Evolutionary conservation across 1,140 invertebrate genomes (phyloP).

Genomic region (Pomacea maculata): DNA sequence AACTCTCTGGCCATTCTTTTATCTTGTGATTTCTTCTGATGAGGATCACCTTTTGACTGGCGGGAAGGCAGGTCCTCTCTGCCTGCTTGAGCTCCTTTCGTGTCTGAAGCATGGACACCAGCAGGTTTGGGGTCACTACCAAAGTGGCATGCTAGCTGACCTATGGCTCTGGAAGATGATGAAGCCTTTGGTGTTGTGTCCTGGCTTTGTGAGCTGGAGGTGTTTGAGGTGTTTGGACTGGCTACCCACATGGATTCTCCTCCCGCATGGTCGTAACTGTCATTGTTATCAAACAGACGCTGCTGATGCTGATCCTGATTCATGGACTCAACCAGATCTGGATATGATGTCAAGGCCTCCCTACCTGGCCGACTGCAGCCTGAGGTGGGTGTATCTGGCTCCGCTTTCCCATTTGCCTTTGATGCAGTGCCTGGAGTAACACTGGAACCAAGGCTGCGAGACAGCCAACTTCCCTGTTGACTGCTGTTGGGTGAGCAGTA

Average conservation of each 20-base stretch:
- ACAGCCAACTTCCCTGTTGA: too few relatives aligned
- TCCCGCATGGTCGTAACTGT: neutral
- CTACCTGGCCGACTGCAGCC: neutral
- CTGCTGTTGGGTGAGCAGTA: too few relatives aligned
- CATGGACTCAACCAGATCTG: slow-evolving; percentile 18
- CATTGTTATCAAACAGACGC: neutral
- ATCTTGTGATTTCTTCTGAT: neutral
- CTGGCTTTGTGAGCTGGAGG: slow-evolving; percentile 12
- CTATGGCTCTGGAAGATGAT: neutral
- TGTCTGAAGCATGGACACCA: neutral
- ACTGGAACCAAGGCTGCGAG: too few relatives aligned
- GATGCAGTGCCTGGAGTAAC: too few relatives aligned
- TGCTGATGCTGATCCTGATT: neutral
- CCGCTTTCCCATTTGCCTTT: too few relatives aligned
- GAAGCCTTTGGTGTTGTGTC: neutral
- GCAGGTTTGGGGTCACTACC: neutral
- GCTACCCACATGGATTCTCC: slow-evolving; percentile 21
- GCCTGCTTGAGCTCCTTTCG: neutral
- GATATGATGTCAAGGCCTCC: slow-evolving; percentile 9
- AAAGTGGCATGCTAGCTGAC: slow-evolving; percentile 2
- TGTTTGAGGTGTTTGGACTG: slow-evolving; percentile 19
- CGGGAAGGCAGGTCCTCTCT: neutral
- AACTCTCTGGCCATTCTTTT: neutral
- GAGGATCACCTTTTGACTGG: neutral
- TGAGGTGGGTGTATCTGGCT: too few relatives aligned